phyloP scores from a whole-genome alignment of 30 jellyfish, hydroid and myxozoan species.

The Cassiopea xamachana region DNA sequence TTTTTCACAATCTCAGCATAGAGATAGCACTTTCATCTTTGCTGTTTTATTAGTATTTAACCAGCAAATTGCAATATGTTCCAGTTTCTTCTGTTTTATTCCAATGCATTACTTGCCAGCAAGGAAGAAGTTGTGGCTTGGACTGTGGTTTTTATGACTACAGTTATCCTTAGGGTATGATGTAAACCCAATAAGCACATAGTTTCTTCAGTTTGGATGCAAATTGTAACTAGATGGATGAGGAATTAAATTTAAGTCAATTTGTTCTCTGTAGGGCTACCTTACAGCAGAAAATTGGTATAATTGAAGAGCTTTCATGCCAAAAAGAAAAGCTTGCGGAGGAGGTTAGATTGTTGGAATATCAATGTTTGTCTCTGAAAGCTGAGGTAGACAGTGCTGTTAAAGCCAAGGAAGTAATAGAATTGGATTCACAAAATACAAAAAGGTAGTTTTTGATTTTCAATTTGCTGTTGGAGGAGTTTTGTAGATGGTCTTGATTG shows the following conservation, averaged over 20 bases:
- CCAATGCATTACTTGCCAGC: no score
- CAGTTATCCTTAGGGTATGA: no score
- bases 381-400: not conserved
- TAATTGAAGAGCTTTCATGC: slow-evolving; percentile 2
- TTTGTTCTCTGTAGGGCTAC: not conserved
- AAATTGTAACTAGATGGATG: not conserved
- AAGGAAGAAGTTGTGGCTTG: no score
- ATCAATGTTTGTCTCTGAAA: slow-evolving; percentile 15
- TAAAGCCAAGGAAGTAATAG: not conserved
- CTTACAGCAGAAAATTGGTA: slow-evolving; percentile 10
- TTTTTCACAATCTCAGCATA: no score
- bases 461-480: no score
- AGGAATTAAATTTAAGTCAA: not conserved
- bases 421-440: not conserved
- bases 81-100: no score
- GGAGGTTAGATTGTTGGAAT: slow-evolving; percentile 26
- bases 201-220: not conserved
- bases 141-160: no score
- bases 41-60: no score
- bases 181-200: no score
- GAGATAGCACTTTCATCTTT: no score
- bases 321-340: slow-evolving; percentile 21
- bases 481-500: no score
- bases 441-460: slow-evolving; percentile 2
- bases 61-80: no score